Base-by-base conservation (phyloP, 2,113 vertebrate species). In the Cheirogaleus medius region DNA sequence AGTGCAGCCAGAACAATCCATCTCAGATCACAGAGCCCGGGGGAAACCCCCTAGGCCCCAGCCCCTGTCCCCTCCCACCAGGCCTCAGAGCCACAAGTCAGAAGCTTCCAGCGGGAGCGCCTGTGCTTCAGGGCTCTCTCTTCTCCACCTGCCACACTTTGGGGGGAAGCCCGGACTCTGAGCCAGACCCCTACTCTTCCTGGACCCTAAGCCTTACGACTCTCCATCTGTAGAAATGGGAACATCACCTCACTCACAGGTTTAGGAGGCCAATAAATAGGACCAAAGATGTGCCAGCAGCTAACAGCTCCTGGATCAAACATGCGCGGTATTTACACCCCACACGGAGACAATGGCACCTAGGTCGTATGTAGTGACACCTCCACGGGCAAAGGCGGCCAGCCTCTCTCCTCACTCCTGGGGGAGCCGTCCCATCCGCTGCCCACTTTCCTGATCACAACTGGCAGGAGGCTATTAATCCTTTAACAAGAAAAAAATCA, bases 371-470 rank as follows among this genome's bases (percentile, higher is more conserved):
- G 34, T 4, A 3, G 21, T 6, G 6, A 77, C 60, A 17, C 9
- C 69, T 64, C 74, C 56, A 56, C 0, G 0, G 27, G 37, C 69
- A 56, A 77, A n/a, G 0, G 1, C 29, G 7, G 44, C 66, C 66
- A 17, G 6, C 8, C 34, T 21, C 74, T 63, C 56, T 58, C 60
- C 83, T 82, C 27, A 0, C 3, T 23, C 56, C 63, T 13, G 6
- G 21, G 71, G 10, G 34, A 69, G 3, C 37, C 76, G 17, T 8
- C 27, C 10, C 27, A 37, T 47, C 77, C 20, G 15, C 29, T 21
- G 21, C 29, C 34, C 74, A 9, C 47, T 82, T 49, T 63, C 63
- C 97, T 93, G 96, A 87, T 92, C 87, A 97, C 97, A 93, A 87
- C 2, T 25, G 56, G 34, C 44, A 88, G 63, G 34, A 17, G 0